A percentile compares a stretch with the other conserved stretches of the same genome.
Evolutionary conservation across 2,113 vertebrate genomes (phyloP).

Genomic region (Clinocottus analis): DNA sequence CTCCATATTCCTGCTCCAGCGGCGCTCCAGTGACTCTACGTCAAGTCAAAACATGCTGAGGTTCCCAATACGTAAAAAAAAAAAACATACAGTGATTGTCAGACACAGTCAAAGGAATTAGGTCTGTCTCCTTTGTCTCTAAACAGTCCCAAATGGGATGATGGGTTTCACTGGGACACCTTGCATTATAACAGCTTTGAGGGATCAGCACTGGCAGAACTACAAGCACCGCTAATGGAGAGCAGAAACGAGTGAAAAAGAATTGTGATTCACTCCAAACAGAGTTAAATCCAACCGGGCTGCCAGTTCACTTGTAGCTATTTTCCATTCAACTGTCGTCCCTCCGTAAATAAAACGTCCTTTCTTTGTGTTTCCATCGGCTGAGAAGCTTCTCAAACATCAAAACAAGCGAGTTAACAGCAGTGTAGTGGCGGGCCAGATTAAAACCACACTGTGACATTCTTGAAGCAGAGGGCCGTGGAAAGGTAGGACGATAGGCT

Average conservation of each 20-base stretch:
- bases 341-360: constrained; percentile 35
- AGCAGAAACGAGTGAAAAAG: constrained; percentile 24
- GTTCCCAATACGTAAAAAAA: neutral
- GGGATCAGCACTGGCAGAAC: constrained; percentile 48
- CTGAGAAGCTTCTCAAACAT: constrained; percentile 26
- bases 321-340: constrained; percentile 57
- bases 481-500: neutral
- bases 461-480: neutral
- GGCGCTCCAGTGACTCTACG: neutral
- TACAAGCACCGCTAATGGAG: constrained; percentile 37
- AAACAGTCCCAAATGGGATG: constrained; percentile 9
- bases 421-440: neutral
- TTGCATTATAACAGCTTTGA: constrained; percentile 29
- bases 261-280: constrained; percentile 26
- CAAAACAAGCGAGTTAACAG: constrained; percentile 39
- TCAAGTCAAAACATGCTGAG: neutral
- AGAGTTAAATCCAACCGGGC: constrained; percentile 9
- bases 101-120: neutral
- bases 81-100: neutral
- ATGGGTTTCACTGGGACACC: constrained; percentile 30
- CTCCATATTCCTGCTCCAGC: neutral
- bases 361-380: constrained; percentile 27
- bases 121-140: neutral
- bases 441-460: constrained; percentile 40
- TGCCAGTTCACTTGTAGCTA: constrained; percentile 47